phyloP scores from a whole-genome alignment of 2,113 vertebrate species.

The Sterrhoptilus dennistouni region DNA sequence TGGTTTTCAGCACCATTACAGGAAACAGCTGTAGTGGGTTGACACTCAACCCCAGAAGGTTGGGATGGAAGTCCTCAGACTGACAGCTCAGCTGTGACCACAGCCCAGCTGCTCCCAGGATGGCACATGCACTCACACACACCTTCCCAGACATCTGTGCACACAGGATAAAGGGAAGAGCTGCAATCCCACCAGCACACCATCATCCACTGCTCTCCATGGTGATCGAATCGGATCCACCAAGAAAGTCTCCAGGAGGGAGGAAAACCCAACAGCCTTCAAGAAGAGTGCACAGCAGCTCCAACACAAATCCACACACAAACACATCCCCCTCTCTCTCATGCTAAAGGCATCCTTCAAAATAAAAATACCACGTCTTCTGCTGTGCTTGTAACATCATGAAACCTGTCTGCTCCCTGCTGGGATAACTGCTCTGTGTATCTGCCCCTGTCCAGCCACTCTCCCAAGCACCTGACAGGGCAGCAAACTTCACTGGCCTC shows the following conservation, averaged over 20 bases:
- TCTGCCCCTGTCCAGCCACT: background rate
- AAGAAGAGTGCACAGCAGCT: background rate
- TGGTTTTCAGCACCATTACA: background rate
- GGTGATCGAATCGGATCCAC: accelerated
- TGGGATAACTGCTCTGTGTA: accelerated
- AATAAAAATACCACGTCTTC: background rate
- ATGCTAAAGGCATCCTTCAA: background rate
- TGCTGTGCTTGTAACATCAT: accelerated
- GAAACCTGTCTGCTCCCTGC: background rate
- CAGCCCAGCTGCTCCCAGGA: background rate
- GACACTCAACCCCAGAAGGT: accelerated
- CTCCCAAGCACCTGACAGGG: background rate
- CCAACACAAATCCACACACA: background rate
- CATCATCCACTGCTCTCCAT: background rate
- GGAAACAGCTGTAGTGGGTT: background rate
- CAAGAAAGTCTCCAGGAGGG: background rate
- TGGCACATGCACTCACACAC: background rate
- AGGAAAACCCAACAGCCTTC: background rate
- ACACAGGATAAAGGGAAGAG: background rate
- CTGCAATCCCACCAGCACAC: background rate
- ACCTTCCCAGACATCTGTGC: accelerated
- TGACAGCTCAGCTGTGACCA: background rate
- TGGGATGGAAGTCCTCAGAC: background rate
- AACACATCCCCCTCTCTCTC: background rate
- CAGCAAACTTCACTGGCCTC: background rate